These are phyloP conservation scores for Micromussa lordhowensis DNA, from an alignment of 92 coral and sea anemone genomes.

Conservation along the genomic window DNA sequence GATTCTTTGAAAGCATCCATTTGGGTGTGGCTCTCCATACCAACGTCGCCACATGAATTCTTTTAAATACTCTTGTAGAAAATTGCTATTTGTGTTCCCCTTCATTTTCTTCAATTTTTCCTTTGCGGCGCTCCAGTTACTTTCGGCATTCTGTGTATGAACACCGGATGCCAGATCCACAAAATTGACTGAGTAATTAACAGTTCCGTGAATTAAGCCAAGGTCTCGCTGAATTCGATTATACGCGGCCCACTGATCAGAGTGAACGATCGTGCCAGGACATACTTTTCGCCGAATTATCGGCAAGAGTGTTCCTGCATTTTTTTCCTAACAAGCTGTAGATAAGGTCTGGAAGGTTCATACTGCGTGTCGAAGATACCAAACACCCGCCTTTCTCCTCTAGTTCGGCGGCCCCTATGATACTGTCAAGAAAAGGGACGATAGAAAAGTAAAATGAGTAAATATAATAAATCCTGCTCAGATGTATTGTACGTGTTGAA, in stretches of 20 bases:
- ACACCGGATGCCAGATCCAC: conserved; percentile 40
- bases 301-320: conserved; percentile 22
- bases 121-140: conserved; percentile 49
- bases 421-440: conserved; percentile 1
- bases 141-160: conserved; percentile 42
- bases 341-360: conserved; percentile 1
- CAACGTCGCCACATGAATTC: conserved; percentile 48
- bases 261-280: conserved; percentile 35
- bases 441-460: conserved; percentile 11
- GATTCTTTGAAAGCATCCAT: conserved; percentile 37
- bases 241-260: conserved; percentile 54
- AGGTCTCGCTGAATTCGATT: conserved; percentile 38
- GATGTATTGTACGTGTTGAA: neutral
- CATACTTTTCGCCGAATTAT: conserved; percentile 32
- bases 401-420: conserved; percentile 49
- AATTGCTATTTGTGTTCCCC: conserved; percentile 35
- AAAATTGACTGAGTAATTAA: conserved; percentile 41
- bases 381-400: conserved; percentile 43
- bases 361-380: conserved; percentile 46
- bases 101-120: conserved; percentile 48
- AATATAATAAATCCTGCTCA: conserved; percentile 13
- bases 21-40: conserved; percentile 38
- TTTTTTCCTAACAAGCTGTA: conserved; percentile 27
- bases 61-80: conserved; percentile 29
- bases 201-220: conserved; percentile 18